Base-by-base conservation (phyloP, 2,797 vertebrate species). In the Merluccius polli region DNA sequence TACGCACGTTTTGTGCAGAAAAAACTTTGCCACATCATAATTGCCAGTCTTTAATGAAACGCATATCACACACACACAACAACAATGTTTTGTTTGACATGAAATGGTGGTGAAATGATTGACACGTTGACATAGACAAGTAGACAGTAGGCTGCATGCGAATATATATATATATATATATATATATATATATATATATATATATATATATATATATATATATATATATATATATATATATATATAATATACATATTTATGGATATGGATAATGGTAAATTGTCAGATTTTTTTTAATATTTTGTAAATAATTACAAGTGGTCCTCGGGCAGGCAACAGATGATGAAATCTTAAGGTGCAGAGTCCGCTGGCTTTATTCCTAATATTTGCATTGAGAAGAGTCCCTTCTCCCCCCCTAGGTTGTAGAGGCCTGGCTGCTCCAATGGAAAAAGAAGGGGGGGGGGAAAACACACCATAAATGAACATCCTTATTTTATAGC, bases 321-420 rank as follows among this genome's bases (percentile, higher is more conserved):
- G 21, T 36, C 35, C 11, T 24, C 21, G 72, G 7, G 0, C 30
- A 9, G 68, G 9, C 16, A 63, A 16, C 27, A n/a, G 48, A 27
- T 79, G 73, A 79, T 81, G 74, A 77, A 81, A 79, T 82, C 36
- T 84, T 82, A 88, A 15, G 78, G 79, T 48, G 52, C 12, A 2
- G 75, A 72, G 44, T 72, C 77, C 75, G 81, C 68, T 82, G 67
- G 86, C 75, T 81, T 89, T 31, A 89, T 73, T 83, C 70, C 73
- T 76, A 90, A 59, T 73, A 89, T 75, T 78, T 72, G 79, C 87
- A 87, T 85, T 29, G 83, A 77, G 77, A 90, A 85, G 10, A 81
- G 18, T 73, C 84, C 81, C 5, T 48, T 67, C 1, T 84, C 75
- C 44, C 30, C 30, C 67, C 79, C 83, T 6, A 59, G 79, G 77